phyloP scores from a whole-genome alignment of 2,113 vertebrate genomes.

The Psophia crepitans region DNA sequence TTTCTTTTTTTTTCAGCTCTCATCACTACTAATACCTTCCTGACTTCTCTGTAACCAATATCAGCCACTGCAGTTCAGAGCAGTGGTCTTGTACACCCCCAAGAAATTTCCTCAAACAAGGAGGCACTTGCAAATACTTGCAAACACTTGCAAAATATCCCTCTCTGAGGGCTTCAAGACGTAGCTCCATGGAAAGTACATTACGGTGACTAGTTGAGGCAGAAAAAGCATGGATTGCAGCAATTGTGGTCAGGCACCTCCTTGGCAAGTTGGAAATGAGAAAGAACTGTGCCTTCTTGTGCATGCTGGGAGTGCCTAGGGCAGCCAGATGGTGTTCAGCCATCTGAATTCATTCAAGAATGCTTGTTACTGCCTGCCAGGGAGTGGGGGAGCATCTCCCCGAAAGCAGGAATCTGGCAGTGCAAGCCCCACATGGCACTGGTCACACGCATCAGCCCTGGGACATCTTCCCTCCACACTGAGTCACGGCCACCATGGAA shows the following conservation, averaged over 20 bases:
- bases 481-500: accelerated
- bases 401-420: neutral
- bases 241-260: neutral
- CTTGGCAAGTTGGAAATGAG: neutral
- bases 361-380: neutral
- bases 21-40: neutral
- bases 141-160: neutral
- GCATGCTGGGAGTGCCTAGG: neutral
- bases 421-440: neutral
- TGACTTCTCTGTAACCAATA: neutral
- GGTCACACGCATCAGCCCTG: accelerated
- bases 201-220: neutral
- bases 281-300: neutral
- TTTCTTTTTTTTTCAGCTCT: neutral
- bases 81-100: neutral
- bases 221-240: neutral
- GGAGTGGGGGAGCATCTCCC: neutral
- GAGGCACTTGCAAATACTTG: neutral
- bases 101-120: neutral
- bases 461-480: neutral
- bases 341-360: neutral
- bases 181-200: neutral
- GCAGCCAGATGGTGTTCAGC: neutral
- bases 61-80: neutral
- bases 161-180: neutral